Percentiles rank a stretch among this genome's conserved stretches.
phyloP scores from a whole-genome alignment of 2,113 vertebrate species.

The Nestor notabilis region DNA sequence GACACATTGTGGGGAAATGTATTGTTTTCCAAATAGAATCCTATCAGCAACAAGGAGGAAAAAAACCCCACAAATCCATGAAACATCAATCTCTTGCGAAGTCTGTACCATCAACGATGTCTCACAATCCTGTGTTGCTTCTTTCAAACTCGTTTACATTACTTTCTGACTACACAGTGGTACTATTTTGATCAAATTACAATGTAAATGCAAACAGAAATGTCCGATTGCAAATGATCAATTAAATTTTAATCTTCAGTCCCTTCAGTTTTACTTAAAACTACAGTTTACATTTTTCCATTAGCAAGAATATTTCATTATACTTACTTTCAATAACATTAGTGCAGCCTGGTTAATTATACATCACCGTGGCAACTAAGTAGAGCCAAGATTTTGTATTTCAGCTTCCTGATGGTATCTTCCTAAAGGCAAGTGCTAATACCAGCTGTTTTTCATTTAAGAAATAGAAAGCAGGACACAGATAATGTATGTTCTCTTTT shows the following conservation, averaged over 20 bases:
- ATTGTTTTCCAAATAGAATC: neutral
- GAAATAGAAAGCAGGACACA: slow-evolving; percentile 66
- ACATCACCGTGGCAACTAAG: slow-evolving; percentile 7
- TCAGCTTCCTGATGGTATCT: slow-evolving; percentile 35
- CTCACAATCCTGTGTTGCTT: neutral
- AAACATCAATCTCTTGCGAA: neutral
- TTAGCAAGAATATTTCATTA: slow-evolving; percentile 10
- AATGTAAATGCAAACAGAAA: neutral
- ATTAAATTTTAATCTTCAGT: neutral
- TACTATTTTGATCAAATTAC: slow-evolving; percentile 10
- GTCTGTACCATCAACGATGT: neutral
- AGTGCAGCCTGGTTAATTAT: slow-evolving; percentile 41
- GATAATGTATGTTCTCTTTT: slow-evolving; percentile 52
- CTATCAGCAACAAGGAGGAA: neutral
- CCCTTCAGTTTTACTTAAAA: neutral
- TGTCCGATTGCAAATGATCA: neutral
- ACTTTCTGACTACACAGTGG: neutral
- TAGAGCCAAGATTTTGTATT: slow-evolving; percentile 20
- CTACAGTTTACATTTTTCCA: neutral
- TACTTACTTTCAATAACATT: slow-evolving; percentile 9
- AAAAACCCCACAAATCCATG: neutral
- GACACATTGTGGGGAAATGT: neutral
- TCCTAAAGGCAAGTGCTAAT: slow-evolving; percentile 39
- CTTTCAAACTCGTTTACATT: neutral
- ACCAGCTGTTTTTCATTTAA: slow-evolving; percentile 70